Percentiles rank a stretch among this genome's conserved stretches.
These are phyloP conservation scores for Bombus superbus DNA, from an alignment of 1,140 invertebrate species.

Conservation along the genomic window DNA sequence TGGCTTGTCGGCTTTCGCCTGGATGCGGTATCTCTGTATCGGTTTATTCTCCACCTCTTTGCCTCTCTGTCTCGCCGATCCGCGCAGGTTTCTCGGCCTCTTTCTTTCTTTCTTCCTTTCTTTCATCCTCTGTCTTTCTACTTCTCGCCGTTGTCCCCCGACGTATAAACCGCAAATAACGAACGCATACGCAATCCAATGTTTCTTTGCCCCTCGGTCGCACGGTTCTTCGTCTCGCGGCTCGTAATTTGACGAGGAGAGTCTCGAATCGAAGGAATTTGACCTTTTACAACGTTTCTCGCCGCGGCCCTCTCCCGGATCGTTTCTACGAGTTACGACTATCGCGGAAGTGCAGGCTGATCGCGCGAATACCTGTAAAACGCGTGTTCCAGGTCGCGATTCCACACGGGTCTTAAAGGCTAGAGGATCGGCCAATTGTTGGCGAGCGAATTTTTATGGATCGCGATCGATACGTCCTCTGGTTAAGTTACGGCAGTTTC, in stretches of 20 bases:
- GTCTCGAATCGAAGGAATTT: constrained; percentile 50
- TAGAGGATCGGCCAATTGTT: background rate
- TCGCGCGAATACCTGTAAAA: constrained; percentile 11
- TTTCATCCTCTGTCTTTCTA: constrained; percentile 10
- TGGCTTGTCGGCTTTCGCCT: constrained; percentile 67
- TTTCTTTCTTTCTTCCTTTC: background rate
- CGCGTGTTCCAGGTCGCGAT: constrained; percentile 16
- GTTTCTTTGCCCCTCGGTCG: constrained; percentile 57
- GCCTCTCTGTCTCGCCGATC: constrained; percentile 20
- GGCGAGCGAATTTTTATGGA: background rate
- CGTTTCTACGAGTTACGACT: constrained; percentile 4
- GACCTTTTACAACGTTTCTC: constrained; percentile 49
- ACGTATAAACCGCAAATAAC: constrained; percentile 58
- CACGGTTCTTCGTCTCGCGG: constrained; percentile 40
- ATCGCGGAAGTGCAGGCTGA: constrained; percentile 28
- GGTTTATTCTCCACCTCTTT: constrained; percentile 55
- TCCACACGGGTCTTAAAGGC: constrained; percentile 1
- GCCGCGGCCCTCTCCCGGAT: constrained; percentile 31
- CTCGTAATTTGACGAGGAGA: constrained; percentile 55
- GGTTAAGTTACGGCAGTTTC: too few species aligned
- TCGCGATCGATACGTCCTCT: background rate
- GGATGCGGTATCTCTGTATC: constrained; percentile 64
- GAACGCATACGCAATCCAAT: constrained; percentile 62
- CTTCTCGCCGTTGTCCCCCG: constrained; percentile 26
- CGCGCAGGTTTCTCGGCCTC: constrained; percentile 6